Base-by-base conservation (phyloP, 2,797 vertebrate genomes). In the Alexandromys oeconomus region DNA sequence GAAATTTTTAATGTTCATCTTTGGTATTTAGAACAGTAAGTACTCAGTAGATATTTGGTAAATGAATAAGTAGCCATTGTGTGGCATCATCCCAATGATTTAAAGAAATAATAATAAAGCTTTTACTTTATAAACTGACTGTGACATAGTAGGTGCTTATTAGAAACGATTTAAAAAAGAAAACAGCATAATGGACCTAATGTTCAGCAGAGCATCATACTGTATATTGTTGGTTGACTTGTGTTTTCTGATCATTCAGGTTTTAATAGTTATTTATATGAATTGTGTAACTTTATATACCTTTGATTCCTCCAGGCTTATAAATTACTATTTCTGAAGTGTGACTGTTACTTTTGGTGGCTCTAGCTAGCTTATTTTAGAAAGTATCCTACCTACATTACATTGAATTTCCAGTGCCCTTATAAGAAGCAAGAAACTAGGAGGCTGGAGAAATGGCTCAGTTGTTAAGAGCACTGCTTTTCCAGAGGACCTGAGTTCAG, bases 11-110 rank as follows among this genome's bases (percentile, higher is more conserved):
- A n/a, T 15, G 37, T 80, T 94, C 43, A 87, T 69, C 71, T 93
- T 65, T 96, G 54, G 46, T 77, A 73, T 86, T 92, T 95, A 87
- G 65, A 92, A 57, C n/a, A 89, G 79, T 81, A 89, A 63, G 40
- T 27, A 61, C 29, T 91, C 84, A 57, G 19, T 74, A 29, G 43
- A 6, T 82, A 82, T 87, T 71, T 89, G 40, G 63, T 86, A 61
- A 86, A 63, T 73, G 57, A 93, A 88, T 79, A 76, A 92, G 48
- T 81, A 92, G 63, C 13, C 90, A 15, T 87, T 90, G 87, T 61
- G 54, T 95, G 23, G 63, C 25, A 40, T 76, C 17, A 25, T 82
- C 19, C 40, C n/a, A 77, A 91, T 15, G 40, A 86, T 91, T 94
- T 65, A 59, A 96, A 92, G 82, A 90, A 91, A 79, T 48, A 51